Evolutionary conservation across 1,140 invertebrate genomes (phyloP).

Genomic region (Pseudomyrmex pallidus): DNA sequence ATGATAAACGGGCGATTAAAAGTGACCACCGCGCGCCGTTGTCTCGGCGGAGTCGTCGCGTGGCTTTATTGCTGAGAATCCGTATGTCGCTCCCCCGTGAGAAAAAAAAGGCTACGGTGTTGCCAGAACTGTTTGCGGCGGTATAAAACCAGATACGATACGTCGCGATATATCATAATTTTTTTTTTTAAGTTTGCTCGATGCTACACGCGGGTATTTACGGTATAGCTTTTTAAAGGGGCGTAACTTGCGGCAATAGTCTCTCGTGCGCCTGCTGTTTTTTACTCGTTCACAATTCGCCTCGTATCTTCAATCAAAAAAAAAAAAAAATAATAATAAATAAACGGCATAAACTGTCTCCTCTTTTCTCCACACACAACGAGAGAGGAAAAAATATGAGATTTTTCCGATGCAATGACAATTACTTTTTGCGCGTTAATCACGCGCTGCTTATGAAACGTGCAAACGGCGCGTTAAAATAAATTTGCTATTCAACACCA

Average conservation of each 20-base stretch:
- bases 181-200: conserved; percentile 40
- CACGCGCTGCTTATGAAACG: background rate
- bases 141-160: conserved; percentile 50
- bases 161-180: conserved; percentile 43
- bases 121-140: conserved; percentile 49
- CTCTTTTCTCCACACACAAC: no score
- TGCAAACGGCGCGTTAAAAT: background rate
- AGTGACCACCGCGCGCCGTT: conserved; percentile 53
- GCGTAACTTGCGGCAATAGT: conserved; percentile 28
- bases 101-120: conserved; percentile 19
- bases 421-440: conserved; percentile 29
- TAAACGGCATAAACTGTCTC: conserved; percentile 5
- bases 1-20: conserved; percentile 68
- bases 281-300: background rate
- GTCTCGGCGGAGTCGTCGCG: conserved; percentile 59
- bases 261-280: background rate
- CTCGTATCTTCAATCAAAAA: background rate
- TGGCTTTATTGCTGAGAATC: conserved; percentile 57
- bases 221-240: conserved; percentile 12
- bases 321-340: no score
- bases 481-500: background rate
- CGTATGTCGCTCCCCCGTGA: conserved; percentile 20
- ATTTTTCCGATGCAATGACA: background rate
- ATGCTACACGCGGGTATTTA: background rate
- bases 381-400: no score